Evolutionary conservation across 1,140 invertebrate species (phyloP).

Genomic region (Penaeus indicus): DNA sequence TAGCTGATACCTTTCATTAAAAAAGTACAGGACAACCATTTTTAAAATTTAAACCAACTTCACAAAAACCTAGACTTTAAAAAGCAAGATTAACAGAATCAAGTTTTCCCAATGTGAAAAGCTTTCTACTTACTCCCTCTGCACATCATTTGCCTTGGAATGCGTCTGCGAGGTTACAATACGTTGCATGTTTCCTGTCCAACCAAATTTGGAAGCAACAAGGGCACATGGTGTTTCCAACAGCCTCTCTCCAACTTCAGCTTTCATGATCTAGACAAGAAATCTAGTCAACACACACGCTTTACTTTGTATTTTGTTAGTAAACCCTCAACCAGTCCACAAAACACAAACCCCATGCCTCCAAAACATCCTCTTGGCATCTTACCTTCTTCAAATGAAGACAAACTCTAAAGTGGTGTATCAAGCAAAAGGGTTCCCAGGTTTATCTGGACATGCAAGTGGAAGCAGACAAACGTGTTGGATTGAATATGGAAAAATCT

Average conservation of each 20-base stretch:
- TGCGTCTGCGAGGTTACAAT: conserved; percentile 80
- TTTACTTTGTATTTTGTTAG: not conserved
- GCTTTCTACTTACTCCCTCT: conserved; percentile 71
- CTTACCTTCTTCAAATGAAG: not conserved
- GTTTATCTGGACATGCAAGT: too few species aligned
- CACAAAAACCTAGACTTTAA: not conserved
- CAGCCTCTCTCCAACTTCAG: conserved; percentile 76
- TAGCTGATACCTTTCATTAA: not conserved
- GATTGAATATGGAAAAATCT: conserved; percentile 43
- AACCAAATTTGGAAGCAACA: conserved; percentile 78
- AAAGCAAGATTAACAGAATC: not conserved
- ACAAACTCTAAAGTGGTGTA: not conserved
- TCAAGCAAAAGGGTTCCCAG: too few species aligned
- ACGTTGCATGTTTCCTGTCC: conserved; percentile 82
- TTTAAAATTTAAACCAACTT: too few species aligned
- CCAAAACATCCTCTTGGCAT: not conserved
- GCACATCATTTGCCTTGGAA: conserved; percentile 77
- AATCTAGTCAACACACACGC: not conserved
- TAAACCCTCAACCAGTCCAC: not conserved
- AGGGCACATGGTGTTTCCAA: conserved; percentile 78
- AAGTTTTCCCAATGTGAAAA: conserved; percentile 22
- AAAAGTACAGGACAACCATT: too few species aligned
- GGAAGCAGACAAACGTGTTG: not conserved
- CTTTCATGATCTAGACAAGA: conserved; percentile 75
- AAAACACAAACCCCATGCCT: not conserved